These are phyloP conservation scores for Invenusta paracnida DNA, from an alignment of 2,888 invertebrate genomes.

Conservation along the genomic window DNA sequence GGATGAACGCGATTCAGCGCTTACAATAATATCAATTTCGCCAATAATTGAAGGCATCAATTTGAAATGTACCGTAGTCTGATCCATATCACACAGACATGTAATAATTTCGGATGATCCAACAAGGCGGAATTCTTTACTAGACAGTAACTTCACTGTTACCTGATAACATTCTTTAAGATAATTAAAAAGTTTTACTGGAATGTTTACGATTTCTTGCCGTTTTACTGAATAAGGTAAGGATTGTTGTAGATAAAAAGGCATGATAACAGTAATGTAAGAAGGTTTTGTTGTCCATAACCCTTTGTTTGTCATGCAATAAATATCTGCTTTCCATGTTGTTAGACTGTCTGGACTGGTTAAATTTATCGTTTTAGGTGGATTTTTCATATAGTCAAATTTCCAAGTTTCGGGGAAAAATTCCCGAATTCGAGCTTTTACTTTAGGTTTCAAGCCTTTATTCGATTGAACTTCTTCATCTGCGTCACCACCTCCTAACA, in stretches of 20 bases:
- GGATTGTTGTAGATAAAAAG: constrained; percentile 24
- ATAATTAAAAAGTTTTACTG: constrained; percentile 31
- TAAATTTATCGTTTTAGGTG: not conserved
- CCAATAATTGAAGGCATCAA: constrained; percentile 27
- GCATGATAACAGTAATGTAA: not conserved
- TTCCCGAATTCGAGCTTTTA: not conserved
- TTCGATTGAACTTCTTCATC: not conserved
- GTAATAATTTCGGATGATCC: not conserved
- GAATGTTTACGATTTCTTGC: constrained; percentile 8
- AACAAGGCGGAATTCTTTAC: not conserved
- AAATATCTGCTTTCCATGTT: constrained; percentile 24
- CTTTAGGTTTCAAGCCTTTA: not conserved
- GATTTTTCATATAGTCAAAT: constrained; percentile 20
- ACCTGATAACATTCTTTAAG: not conserved
- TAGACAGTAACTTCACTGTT: not conserved
- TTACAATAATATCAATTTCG: constrained; percentile 18
- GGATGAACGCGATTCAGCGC: constrained; percentile 9
- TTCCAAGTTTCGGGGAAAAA: constrained; percentile 32
- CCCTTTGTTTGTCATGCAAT: constrained; percentile 2
- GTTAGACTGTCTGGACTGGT: constrained; percentile 8
- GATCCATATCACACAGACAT: constrained; percentile 31
- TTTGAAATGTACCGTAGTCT: constrained; percentile 37
- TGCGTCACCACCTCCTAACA: not conserved
- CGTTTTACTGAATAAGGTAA: constrained; percentile 17
- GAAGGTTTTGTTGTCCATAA: not conserved